Conservation (phyloP, 2,113 vertebrate species). For the Globicephala melas region DNA sequence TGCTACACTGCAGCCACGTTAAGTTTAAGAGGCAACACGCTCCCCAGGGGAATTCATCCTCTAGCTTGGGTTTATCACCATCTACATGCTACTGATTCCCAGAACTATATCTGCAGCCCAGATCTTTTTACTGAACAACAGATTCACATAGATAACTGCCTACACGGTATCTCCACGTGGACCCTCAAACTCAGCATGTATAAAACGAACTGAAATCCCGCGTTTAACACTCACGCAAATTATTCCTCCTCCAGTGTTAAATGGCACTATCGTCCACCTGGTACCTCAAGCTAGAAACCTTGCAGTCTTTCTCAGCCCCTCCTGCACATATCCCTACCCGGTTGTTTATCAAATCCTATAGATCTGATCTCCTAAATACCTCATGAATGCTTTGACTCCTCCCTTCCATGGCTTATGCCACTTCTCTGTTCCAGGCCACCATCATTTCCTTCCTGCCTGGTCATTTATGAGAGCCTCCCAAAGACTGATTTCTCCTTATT, state of each 20-base stretch:
- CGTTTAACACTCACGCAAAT: background rate
- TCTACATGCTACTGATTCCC: background rate
- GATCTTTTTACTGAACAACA: background rate
- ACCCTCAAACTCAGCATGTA: background rate
- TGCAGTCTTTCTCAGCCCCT: background rate
- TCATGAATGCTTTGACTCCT: background rate
- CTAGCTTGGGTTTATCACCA: background rate
- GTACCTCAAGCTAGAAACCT: background rate
- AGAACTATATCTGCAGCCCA: background rate
- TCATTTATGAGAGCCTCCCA: background rate
- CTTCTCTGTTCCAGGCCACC: background rate
- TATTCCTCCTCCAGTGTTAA: background rate
- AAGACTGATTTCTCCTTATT: background rate
- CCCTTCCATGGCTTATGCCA: background rate
- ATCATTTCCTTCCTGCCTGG: background rate
- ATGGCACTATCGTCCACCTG: background rate
- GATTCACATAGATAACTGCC: background rate
- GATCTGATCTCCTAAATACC: background rate
- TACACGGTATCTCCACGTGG: background rate
- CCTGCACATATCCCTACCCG: background rate
- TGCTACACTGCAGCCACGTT: accelerated
- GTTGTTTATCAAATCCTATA: background rate
- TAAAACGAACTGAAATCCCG: background rate
- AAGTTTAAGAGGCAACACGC: background rate
- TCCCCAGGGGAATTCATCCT: background rate